These are phyloP conservation scores for Morpho deidamia DNA, from an alignment of 2,888 invertebrate genomes.

Conservation along the genomic window DNA sequence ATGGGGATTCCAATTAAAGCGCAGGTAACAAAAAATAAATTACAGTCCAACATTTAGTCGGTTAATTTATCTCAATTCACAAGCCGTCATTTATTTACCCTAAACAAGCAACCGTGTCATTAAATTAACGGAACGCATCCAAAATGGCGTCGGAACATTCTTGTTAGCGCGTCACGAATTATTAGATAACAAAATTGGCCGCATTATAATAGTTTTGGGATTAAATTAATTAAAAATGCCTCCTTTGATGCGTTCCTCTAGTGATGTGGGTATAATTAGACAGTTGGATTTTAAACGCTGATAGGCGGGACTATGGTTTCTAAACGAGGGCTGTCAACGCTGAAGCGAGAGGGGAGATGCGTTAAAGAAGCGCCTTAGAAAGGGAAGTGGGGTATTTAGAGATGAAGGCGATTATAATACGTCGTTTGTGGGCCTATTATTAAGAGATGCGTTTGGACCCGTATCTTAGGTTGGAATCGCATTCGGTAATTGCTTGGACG, in stretches of 20 bases:
- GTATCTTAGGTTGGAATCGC: slow-evolving; percentile 61
- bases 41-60: slow-evolving; percentile 21
- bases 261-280: slow-evolving; percentile 78
- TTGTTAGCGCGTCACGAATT: slow-evolving; percentile 68
- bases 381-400: slow-evolving; percentile 40
- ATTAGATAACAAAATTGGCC: slow-evolving; percentile 74
- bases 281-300: slow-evolving; percentile 67
- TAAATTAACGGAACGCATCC: slow-evolving; percentile 55
- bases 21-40: neutral
- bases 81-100: slow-evolving; percentile 31
- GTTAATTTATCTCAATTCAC: slow-evolving; percentile 56
- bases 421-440: slow-evolving; percentile 61
- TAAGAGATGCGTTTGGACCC: slow-evolving; percentile 66
- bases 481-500: slow-evolving; percentile 69
- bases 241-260: slow-evolving; percentile 60
- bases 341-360: slow-evolving; percentile 38
- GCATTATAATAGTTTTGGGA: slow-evolving; percentile 73
- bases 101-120: slow-evolving; percentile 45
- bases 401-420: slow-evolving; percentile 51
- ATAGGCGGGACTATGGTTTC: slow-evolving; percentile 57
- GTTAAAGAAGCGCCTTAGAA: slow-evolving; percentile 31
- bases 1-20: neutral
- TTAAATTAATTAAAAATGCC: slow-evolving; percentile 76
- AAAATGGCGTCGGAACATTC: slow-evolving; percentile 58
- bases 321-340: slow-evolving; percentile 64